Evolutionary conservation across 2,797 vertebrate genomes (phyloP), one percentile per base, ranked within the genome.

Genomic region (Enteromius treurensis): DNA sequence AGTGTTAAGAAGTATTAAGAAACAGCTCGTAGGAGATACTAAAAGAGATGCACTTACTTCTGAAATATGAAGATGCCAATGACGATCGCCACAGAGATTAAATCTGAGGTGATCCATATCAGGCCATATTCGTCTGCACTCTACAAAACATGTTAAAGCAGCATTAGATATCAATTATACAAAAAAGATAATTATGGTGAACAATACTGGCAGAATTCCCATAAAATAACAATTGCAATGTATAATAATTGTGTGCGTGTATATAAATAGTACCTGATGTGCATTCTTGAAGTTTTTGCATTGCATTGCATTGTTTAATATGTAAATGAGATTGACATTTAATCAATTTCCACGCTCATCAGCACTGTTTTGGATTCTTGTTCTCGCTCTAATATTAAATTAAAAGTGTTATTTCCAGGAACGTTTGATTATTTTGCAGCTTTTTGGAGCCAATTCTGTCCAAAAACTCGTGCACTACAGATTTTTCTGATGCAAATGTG

Each of bases 41-140:
- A 60, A 29, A 45, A 58, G 74, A 81, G 83, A 34, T 34, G 3
- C 84, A 97, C 97, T 97, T 95, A 99, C 98, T 98, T 99, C 92
- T 99, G 97, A 88, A 97, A 95, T 91, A 96, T 92, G 92, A 98
- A 99, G 90, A 99, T 94, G 89, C 95, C 96, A 40, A 96, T 82
- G 90, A 98, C 94, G 77, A 97, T 40, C 81, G 94, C 91, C 89
- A 98, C 91, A 86, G 98, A 99, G 91, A 98, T 91, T 23, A 99
- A 92, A 92, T 99, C 97, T 19, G 96, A 95, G 0, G 95, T 91
- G 87, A 99, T 96, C 98, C 98, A 99, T 91, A 98, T 95, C 82
- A 98, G 94, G 88, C 88, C 88, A 92, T 97, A 99, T 92, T 97
- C 95, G 1, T 94, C 95, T 78, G 94, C 96, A 92, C 96, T 93